phyloP scores from a whole-genome alignment of 2,888 invertebrate genomes.

The Harpalus rufipes region DNA sequence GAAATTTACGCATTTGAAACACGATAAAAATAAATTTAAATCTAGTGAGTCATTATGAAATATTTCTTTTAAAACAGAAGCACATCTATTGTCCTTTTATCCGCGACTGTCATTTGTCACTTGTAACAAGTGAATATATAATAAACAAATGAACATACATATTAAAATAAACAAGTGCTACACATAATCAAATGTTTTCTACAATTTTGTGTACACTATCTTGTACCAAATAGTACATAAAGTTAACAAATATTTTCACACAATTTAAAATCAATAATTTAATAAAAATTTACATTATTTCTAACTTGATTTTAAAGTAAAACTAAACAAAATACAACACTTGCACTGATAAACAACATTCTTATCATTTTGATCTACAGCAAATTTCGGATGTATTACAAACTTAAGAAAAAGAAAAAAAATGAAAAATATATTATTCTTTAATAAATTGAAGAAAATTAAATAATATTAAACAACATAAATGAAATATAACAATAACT shows the following conservation, averaged over 20 bases:
- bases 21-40: conserved; percentile 29
- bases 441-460: neutral
- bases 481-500: neutral
- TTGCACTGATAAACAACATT: conserved; percentile 47
- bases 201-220: neutral
- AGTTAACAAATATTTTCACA: neutral
- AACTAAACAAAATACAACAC: conserved; percentile 32
- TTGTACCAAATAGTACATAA: neutral
- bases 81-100: neutral
- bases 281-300: conserved; percentile 11
- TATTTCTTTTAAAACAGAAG: conserved; percentile 3
- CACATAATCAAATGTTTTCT: conserved; percentile 23
- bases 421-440: neutral
- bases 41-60: conserved; percentile 35
- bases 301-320: conserved; percentile 1
- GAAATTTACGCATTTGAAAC: conserved; percentile 60
- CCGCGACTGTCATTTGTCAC: conserved; percentile 14
- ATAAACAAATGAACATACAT: conserved; percentile 22
- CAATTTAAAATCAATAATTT: neutral
- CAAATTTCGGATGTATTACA: conserved; percentile 4
- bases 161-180: conserved; percentile 22
- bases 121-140: conserved; percentile 21
- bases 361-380: conserved; percentile 25
- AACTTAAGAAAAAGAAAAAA: neutral
- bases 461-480: neutral